Base-by-base conservation (phyloP, 2,888 invertebrate species). In the Tetropium fuscum region DNA sequence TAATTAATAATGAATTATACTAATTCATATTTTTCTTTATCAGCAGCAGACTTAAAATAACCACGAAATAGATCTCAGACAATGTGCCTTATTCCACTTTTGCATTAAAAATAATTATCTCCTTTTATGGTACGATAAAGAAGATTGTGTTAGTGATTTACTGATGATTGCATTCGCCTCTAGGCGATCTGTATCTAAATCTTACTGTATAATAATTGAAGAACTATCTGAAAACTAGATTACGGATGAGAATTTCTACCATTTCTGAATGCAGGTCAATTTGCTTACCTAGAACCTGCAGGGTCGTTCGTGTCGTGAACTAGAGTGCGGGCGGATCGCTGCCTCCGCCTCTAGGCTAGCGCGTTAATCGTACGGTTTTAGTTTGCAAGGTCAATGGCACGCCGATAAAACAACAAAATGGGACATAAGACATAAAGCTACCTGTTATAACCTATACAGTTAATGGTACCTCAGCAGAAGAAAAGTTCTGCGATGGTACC, bases 281-380 rank as follows among this genome's bases (percentile, higher is more conserved):
- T 51, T 51, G 51, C 51, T 19, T 51, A 51, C 55, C 63, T 57
- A 59, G 63, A 63, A 56, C 62, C 63, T 57, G 59, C 58, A 63
- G 63, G 63, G 63, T 53, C 59, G 56, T 59, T 56, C 57, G 53
- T 59, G 56, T 57, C 63, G 58, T 58, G 58, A 58, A 53, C 47
- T 49, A 56, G n/a, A n/a, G 58, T 55, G 53, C 49, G 59, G 59
- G 59, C 59, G 59, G 51, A 51, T 40, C 18, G 18, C 8, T 40
- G 10, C 40, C 51, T 10, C 8, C 27, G 10, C 40, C 51, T 51
- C 27, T 10, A 25, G 20, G 51, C 38, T 51, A 27, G 25, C 25
- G 36, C 48, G 48, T 16, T 25, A 34, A 48, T 48, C 51, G 38
- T 40, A 13, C 27, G 11, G 40, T 15, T 40, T 51, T 51, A 40